Evolutionary conservation across 2,888 invertebrate species (phyloP).

Genomic region (Clostera curtula): DNA sequence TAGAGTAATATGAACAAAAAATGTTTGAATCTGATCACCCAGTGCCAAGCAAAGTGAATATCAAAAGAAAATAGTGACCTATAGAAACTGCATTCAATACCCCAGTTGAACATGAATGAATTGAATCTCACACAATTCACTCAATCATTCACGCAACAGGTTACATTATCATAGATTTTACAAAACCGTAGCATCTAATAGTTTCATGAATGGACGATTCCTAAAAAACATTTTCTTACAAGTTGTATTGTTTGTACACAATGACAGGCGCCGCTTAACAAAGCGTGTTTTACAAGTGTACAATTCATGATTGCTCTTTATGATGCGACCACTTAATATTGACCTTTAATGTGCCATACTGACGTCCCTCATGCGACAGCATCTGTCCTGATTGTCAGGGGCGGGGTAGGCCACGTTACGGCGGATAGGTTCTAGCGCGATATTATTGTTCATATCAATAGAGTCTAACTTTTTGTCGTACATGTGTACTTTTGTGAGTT

Average conservation of each 20-base stretch:
- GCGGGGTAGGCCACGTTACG: conserved; percentile 34
- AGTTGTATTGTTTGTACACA: conserved; percentile 70
- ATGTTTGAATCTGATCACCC: no score
- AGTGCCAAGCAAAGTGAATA: neutral
- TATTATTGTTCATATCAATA: conserved; percentile 71
- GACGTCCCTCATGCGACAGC: conserved; percentile 25
- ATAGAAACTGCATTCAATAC: conserved; percentile 12
- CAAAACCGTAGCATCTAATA: conserved; percentile 61
- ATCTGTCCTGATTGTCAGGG: conserved; percentile 25
- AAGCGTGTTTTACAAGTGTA: conserved; percentile 70
- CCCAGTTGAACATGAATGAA: conserved; percentile 24
- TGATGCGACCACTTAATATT: conserved; percentile 51
- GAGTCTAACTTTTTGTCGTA: conserved; percentile 64
- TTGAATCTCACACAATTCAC: conserved; percentile 39
- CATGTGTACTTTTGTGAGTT: conserved; percentile 58
- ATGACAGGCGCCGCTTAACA: conserved; percentile 68
- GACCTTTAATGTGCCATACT: conserved; percentile 42
- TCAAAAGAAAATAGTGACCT: conserved; percentile 8
- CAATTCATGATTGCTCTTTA: conserved; percentile 72
- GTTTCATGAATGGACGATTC: conserved; percentile 66
- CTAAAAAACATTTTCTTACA: conserved; percentile 73
- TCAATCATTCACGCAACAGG: conserved; percentile 49
- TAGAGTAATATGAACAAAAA: no score
- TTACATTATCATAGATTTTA: conserved; percentile 56
- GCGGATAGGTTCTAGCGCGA: conserved; percentile 65